Conservation (phyloP, 2,113 vertebrate species). For the Pagrus major region DNA sequence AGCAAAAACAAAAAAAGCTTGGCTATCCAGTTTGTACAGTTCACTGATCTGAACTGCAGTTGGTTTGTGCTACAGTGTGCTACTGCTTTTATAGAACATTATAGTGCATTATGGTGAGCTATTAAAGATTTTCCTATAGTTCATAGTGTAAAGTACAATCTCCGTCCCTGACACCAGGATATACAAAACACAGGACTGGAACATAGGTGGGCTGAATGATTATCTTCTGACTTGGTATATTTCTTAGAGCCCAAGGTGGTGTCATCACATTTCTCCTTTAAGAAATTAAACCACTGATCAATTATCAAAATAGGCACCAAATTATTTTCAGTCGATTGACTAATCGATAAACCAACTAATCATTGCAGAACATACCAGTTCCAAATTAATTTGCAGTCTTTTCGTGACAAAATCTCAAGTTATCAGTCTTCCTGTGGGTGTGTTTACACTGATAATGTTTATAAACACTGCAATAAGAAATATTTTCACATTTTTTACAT, state of each 20-base stretch:
- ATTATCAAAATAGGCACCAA: neutral
- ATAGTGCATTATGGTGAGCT: neutral
- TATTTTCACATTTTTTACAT: neutral
- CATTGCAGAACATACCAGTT: neutral
- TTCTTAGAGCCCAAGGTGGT: neutral
- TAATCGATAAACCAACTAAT: neutral
- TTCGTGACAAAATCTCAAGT: neutral
- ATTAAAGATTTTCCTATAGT: neutral
- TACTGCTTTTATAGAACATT: neutral
- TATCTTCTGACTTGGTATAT: neutral
- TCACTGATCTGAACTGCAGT: conserved; percentile 29
- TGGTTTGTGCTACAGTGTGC: neutral
- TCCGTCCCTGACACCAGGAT: neutral
- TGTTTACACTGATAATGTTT: neutral
- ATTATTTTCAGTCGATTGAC: neutral
- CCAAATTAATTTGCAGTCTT: neutral
- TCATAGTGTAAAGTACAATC: neutral
- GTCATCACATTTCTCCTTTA: neutral
- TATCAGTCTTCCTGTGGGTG: neutral
- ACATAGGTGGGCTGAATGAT: too few relatives aligned
- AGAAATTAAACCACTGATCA: neutral
- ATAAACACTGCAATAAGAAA: neutral
- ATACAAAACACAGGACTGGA: neutral
- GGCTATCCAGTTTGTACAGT: conserved; percentile 20
- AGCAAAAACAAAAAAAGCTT: conserved; percentile 36